These are phyloP conservation scores for Opisthocomus hoazin DNA, from an alignment of 2,113 vertebrate genomes.

Conservation along the genomic window DNA sequence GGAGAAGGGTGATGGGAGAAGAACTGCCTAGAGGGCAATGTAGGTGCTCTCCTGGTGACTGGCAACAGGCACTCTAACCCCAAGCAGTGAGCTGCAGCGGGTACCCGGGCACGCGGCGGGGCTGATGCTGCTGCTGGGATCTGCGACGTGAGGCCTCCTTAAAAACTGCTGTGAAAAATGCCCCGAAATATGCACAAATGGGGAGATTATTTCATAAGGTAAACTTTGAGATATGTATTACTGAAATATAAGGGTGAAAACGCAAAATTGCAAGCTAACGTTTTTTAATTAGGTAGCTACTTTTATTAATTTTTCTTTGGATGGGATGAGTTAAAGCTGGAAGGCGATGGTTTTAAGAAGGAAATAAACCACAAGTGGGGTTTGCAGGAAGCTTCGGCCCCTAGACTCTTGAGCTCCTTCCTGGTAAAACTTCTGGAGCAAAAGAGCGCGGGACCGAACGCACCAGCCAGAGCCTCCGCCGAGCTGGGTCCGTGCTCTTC, in stretches of 20 bases:
- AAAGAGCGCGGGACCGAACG: constrained; percentile 14
- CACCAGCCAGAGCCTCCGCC: constrained; percentile 40
- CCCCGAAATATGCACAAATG: not conserved
- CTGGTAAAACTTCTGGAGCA: not conserved
- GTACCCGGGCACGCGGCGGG: not conserved
- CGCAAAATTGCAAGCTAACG: not conserved
- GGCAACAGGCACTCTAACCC: not conserved
- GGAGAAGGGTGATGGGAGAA: not conserved
- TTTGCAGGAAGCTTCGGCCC: not conserved
- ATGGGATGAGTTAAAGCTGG: not conserved
- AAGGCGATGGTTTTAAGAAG: not conserved
- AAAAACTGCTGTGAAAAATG: not conserved
- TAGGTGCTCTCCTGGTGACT: not conserved
- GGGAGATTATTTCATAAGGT: not conserved
- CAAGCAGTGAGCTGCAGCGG: not conserved
- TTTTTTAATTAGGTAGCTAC: not conserved
- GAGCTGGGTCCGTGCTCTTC: constrained; percentile 5
- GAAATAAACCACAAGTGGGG: not conserved
- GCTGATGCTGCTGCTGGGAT: not conserved
- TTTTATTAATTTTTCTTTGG: not conserved
- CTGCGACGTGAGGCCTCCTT: not conserved
- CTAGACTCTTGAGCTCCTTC: not conserved
- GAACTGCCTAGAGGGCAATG: not conserved
- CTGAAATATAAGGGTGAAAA: not conserved
- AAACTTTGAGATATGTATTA: not conserved